Evolutionary conservation across 2,113 vertebrate genomes (phyloP).

Genomic region (Pangasianodon gigas): DNA sequence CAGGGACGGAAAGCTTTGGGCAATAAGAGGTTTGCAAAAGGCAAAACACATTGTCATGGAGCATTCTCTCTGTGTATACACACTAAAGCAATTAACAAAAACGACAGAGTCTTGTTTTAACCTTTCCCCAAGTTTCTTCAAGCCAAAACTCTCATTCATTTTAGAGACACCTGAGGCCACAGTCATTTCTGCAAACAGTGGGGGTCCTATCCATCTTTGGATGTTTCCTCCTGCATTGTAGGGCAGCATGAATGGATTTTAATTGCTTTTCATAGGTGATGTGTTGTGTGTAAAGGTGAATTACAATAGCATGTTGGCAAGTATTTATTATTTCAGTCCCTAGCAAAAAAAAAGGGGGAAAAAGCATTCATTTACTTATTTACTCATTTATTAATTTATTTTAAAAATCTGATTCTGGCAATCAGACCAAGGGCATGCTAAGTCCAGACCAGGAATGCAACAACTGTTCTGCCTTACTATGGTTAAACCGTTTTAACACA

Average conservation of each 20-base stretch:
- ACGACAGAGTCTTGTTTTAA: constrained; percentile 4
- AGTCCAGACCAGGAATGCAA: background rate
- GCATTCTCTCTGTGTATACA: background rate
- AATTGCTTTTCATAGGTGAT: constrained; percentile 74
- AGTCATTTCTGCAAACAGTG: constrained; percentile 33
- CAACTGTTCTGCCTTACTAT: background rate
- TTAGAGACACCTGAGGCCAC: constrained; percentile 16
- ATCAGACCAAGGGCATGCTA: background rate
- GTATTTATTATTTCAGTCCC: background rate
- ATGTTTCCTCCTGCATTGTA: constrained; percentile 52
- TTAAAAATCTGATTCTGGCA: background rate
- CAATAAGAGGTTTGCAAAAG: background rate
- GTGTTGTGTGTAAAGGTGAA: constrained; percentile 71
- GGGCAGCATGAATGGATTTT: constrained; percentile 71
- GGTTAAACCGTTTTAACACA: background rate
- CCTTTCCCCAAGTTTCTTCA: background rate
- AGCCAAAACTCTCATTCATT: background rate
- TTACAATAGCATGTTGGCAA: constrained; percentile 65
- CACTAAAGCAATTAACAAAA: constrained; percentile 6
- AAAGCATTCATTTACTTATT: background rate
- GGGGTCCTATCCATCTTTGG: constrained; percentile 13
- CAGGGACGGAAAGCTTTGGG: background rate
- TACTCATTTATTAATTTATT: background rate
- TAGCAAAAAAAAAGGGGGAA: background rate
- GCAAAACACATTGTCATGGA: background rate